Base-by-base conservation (phyloP, 2,888 invertebrate genomes). In the Sialis lutaria region DNA sequence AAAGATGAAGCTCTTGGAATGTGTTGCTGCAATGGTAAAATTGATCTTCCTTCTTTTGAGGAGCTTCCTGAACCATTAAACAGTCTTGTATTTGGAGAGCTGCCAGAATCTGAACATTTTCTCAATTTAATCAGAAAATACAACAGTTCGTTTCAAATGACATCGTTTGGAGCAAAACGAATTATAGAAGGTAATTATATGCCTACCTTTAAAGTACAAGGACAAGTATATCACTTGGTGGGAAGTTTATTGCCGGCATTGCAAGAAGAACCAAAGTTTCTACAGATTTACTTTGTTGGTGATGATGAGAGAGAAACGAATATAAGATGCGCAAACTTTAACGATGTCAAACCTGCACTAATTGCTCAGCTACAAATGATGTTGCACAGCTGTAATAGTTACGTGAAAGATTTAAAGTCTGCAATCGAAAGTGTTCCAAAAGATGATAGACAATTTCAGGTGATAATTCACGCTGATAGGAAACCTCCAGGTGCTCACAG, bases 161-260 rank as follows among this genome's bases (percentile, higher is more conserved):
- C 48, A 10, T 51, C 48, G 8, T 51, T 51, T 45, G 47, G 49
- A 8, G 48, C 45, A 8, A 47, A 47, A 9, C 31, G 49, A 30
- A 42, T 30, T 44, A 51, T 30, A 52, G 43, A 33, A 33, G 33
- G 12, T n/a, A 33, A 33, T 10, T 43, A 33, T 5, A 43, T 43
- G 43, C 40, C 44, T 7, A 48, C 33, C 7, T 56, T 48, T 35
- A 55, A 53, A 52, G 47, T 55, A 1, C 46, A 53, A 44, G 51
- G 54, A n/a, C 54, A 56, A 46, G 46, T 54, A 22, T 54, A 55
- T 44, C 55, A 55, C 47, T 10, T 37, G 22, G 48, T 48, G 44
- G 53, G 52, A 10, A 50, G 48, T 30, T 43, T 53, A 6, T 33
- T 52, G 6, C 52, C 52, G 7, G n/a, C 43, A 5, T 33, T 44